Base-by-base conservation (phyloP, 2,888 invertebrate species). In the Eumerus sabulonum region DNA sequence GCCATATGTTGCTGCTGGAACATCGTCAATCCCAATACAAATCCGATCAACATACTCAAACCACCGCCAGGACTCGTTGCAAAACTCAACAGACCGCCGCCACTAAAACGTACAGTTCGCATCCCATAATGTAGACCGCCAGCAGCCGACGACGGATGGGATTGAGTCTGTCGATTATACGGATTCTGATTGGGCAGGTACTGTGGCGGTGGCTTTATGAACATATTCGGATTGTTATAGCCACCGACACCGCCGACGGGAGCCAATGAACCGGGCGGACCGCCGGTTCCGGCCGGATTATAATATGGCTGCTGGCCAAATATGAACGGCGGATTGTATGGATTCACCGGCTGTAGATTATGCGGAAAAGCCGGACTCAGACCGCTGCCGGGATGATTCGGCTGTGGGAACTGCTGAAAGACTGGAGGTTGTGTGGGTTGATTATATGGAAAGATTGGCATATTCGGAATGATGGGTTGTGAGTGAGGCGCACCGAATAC, bases 371-470 rank as follows among this genome's bases (percentile, higher is more conserved):
- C 86, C 42, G 88, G 87, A 83, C 87, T 88, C 66, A 88, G 86
- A 13, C 86, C 85, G 83, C 85, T 86, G 83, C 87, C 88, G 82
- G 89, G 89, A 86, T 88, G 87, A 82, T 87, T 88, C 70, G 89
- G 87, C 86, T 89, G 89, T 18, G 88, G 89, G 84, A 87, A 88
- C 83, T 88, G 89, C 85, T 87, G 88, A 86, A 87, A 88, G 81
- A 86, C 84, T 66, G 88, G 87, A 79, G 87, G 85, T 84, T 82
- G 77, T 79, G 88, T 88, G 66, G 88, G 87, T 76, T 86, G 87
- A 71, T 87, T 87, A 82, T 86, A 87, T 60, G 89, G 88, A 81
- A 88, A 88, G 73, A 88, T 88, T 81, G 89, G 89, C 84, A 88
- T 83, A 82, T 87, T 86, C 40, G 87, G 87, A 81, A 87, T 85